A percentile compares a stretch with the other conserved stretches of the same genome.
Conservation (phyloP, 2,113 vertebrate genomes). For the Zosterops lateralis region DNA sequence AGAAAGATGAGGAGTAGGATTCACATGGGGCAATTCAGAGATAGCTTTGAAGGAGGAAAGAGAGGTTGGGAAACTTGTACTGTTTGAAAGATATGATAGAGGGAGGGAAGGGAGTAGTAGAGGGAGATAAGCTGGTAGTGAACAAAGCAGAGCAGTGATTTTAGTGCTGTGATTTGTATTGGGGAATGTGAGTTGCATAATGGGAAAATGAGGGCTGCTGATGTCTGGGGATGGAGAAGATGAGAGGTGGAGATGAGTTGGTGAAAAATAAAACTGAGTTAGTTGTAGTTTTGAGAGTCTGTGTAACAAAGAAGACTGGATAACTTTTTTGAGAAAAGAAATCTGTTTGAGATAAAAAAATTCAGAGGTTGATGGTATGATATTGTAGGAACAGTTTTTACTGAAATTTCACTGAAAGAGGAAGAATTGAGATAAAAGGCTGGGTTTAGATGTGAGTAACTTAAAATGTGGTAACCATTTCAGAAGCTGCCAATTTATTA, state of each 20-base stretch:
- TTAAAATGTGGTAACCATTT: conserved; percentile 8
- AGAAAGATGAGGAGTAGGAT: not conserved
- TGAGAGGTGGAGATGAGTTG: not conserved
- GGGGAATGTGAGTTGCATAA: not conserved
- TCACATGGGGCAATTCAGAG: not conserved
- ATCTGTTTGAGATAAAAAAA: not conserved
- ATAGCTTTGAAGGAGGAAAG: not conserved
- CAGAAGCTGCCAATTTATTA: conserved; percentile 9
- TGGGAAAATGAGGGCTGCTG: not conserved
- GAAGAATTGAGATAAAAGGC: not conserved
- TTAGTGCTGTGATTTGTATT: not conserved
- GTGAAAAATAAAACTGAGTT: not conserved
- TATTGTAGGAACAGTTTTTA: not conserved
- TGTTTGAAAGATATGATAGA: not conserved
- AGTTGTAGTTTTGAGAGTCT: not conserved
- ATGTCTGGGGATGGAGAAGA: not conserved
- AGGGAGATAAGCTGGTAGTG: not conserved
- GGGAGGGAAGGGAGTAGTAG: not conserved
- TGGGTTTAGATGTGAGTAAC: not conserved
- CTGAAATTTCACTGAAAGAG: not conserved
- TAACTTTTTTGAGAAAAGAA: not conserved
- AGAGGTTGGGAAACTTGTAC: conserved; percentile 1
- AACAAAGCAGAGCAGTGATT: conserved; percentile 27
- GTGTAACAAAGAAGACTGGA: not conserved
- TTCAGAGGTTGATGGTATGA: not conserved